Evolutionary conservation across 2,113 vertebrate genomes (phyloP).

Genomic region (Callorhinus ursinus): DNA sequence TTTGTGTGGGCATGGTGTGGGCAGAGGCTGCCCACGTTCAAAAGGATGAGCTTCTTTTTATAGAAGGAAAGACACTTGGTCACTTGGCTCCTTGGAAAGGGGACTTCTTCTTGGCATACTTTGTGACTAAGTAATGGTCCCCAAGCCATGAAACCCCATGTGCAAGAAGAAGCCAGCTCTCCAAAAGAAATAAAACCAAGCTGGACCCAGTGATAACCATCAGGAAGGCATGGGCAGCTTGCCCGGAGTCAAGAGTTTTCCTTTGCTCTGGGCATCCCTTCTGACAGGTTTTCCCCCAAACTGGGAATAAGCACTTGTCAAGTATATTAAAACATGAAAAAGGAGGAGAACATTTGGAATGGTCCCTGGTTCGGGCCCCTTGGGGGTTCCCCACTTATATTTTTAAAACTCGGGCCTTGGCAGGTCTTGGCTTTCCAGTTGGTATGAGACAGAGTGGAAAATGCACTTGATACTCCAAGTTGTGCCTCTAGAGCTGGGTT

Average conservation of each 20-base stretch:
- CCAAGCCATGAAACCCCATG: not conserved
- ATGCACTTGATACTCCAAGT: not conserved
- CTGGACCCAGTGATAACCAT: not conserved
- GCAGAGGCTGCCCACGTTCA: not conserved
- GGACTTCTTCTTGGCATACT: not conserved
- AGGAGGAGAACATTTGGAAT: constrained; percentile 21
- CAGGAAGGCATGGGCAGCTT: not conserved
- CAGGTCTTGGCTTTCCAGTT: not conserved
- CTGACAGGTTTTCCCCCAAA: constrained; percentile 50
- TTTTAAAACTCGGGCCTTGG: constrained; percentile 44
- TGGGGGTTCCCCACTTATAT: not conserved
- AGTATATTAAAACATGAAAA: constrained; percentile 21
- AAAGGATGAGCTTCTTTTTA: not conserved
- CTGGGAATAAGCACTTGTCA: constrained; percentile 52
- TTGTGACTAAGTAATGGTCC: not conserved
- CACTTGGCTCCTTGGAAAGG: not conserved
- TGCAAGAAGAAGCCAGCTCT: not conserved
- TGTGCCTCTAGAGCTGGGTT: not conserved
- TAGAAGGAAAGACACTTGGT: not conserved
- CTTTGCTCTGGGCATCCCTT: not conserved
- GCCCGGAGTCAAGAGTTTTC: not conserved
- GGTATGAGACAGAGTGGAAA: constrained; percentile 25
- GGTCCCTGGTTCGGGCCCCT: not conserved
- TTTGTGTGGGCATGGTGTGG: fast-evolving
- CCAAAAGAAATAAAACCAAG: constrained; percentile 55